These are phyloP conservation scores for Altica lythri DNA, from an alignment of 2,888 invertebrate genomes.

Conservation along the genomic window DNA sequence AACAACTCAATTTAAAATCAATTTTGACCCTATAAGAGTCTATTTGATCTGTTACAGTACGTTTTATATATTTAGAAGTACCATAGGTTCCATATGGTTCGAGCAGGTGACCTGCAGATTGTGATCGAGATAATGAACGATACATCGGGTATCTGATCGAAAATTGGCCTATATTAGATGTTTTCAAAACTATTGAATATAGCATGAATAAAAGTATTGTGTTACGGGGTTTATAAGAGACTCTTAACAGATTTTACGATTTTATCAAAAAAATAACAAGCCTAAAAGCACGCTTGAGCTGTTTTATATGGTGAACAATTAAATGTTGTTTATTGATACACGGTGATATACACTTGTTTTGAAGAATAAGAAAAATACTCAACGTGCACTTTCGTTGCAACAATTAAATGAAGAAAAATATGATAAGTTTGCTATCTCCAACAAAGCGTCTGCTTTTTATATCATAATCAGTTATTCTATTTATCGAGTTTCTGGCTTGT, in stretches of 20 bases:
- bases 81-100: slow-evolving; percentile 29
- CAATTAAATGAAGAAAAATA: too few species aligned
- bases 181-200: slow-evolving; percentile 31
- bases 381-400: too few species aligned
- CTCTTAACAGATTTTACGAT: slow-evolving; percentile 20
- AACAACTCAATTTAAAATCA: slow-evolving; percentile 45
- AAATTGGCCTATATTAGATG: slow-evolving; percentile 36
- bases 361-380: too few species aligned
- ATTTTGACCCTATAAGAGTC: slow-evolving; percentile 31
- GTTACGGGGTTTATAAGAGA: slow-evolving; percentile 22
- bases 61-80: slow-evolving; percentile 8
- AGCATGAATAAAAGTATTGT: slow-evolving; percentile 29
- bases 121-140: slow-evolving; percentile 36
- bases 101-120: slow-evolving; percentile 36
- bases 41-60: slow-evolving; percentile 21
- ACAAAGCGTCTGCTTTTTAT: too few species aligned
- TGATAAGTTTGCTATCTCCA: too few species aligned
- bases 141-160: slow-evolving; percentile 34
- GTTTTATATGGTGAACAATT: too few species aligned
- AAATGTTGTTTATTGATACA: too few species aligned
- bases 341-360: too few species aligned
- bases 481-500: too few species aligned
- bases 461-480: too few species aligned
- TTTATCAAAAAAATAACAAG: too few species aligned
- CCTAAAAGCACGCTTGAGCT: too few species aligned